phyloP scores from a whole-genome alignment of 2,113 vertebrate genomes.

The Mola mola region DNA sequence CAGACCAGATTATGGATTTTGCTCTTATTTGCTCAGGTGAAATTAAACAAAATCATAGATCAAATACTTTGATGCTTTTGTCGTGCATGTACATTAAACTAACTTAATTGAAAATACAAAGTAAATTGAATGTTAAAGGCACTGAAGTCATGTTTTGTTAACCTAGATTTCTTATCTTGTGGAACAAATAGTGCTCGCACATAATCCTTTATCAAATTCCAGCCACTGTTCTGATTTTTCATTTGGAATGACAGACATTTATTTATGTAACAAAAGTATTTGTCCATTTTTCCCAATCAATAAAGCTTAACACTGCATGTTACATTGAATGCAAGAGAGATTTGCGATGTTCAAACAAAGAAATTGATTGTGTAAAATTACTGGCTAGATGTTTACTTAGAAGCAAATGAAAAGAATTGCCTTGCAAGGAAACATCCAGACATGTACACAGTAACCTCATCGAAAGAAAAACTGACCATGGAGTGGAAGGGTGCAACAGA shows the following conservation, averaged over 20 bases:
- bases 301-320: conserved; percentile 41
- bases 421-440: conserved; percentile 3
- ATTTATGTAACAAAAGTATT: conserved; percentile 16
- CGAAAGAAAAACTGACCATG: conserved; percentile 7
- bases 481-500: conserved; percentile 16
- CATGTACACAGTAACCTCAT: conserved; percentile 1
- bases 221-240: conserved; percentile 19
- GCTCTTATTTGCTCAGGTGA: conserved; percentile 47
- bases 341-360: conserved; percentile 49
- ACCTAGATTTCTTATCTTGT: conserved; percentile 58
- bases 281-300: conserved; percentile 36
- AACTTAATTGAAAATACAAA: too few species aligned
- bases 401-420: conserved; percentile 17
- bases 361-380: conserved; percentile 41
- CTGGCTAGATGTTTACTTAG: conserved; percentile 11
- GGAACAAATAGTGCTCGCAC: conserved; percentile 35
- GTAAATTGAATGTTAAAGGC: conserved; percentile 34
- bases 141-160: conserved; percentile 59
- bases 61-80: conserved; percentile 12
- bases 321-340: conserved; percentile 22
- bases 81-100: too few species aligned
- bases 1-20: conserved; percentile 78
- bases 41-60: conserved; percentile 46
- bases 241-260: conserved; percentile 1
- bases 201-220: conserved; percentile 29